Evolutionary conservation across 2,113 vertebrate genomes (phyloP), one percentile per base, ranked within the genome.

Genomic region (Gnathonemus longibarbis): DNA sequence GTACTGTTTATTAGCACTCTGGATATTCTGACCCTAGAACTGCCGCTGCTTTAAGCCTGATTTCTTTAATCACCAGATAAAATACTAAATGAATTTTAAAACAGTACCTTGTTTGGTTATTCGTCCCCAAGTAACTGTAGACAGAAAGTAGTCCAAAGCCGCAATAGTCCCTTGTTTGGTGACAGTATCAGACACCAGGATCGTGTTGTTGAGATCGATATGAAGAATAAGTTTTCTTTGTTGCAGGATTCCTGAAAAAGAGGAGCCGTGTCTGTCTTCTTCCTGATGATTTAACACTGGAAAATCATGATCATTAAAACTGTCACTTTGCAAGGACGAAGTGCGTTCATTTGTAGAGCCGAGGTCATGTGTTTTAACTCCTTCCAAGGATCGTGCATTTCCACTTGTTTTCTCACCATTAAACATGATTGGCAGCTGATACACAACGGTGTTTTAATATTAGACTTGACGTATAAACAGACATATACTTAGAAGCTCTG

Each of bases 161-260:
- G 95, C 95, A 0, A 94, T 89, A 0, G 96, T 96, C 10, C 96
- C 96, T 92, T 96, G 96, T 1, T 92, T 91, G 0, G 95, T 96
- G 70, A 95, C 94, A 3, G 96, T 90, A 92, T 98, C 97, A 1
- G 96, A 97, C 84, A 94, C 96, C 89, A 97, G 93, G 48, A 98
- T 95, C 10, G 97, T 98, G 94, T 97, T 97, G 94, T 98, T 98
- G 15, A 98, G 92, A 91, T 98, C 97, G 27, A 98, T 45, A 88
- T 98, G 97, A 3, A 98, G 93, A 53, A 98, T 91, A 17, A 97
- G 56, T 90, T 96, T 97, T 39, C 91, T 95, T 77, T 46, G 92
- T 5, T 0, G 90, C 11, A 88, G 50, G 3, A 88, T 80, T 56
- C 90, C 89, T 3, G 46, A 0, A 87, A 89, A 58, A 90, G 88